Evolutionary conservation across 2,113 vertebrate genomes (phyloP), one percentile per base, ranked within the genome.

Genomic region (Ictalurus furcatus): DNA sequence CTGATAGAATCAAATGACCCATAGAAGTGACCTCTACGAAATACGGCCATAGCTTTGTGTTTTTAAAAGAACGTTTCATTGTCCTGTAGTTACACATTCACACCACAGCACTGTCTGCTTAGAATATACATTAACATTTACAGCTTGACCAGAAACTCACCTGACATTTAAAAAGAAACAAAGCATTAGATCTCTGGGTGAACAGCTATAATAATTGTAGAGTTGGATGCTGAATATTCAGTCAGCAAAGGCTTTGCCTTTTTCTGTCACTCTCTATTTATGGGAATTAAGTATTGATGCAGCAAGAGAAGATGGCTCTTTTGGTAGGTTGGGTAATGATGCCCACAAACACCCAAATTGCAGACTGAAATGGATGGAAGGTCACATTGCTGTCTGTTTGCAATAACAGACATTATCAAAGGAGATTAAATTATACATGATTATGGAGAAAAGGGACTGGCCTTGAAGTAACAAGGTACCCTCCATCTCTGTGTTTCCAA

Each of bases 161-260:
- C 80, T 82, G 80, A 59, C 80, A 82, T 82, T 82, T 59, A 34
- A 37, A 82, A 82, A 58, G 52, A 82, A 81, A 82, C 13, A 34
- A 59, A 82, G 56, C 80, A 82, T 37, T 82, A 23, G 54, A 58
- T 59, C 56, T 59, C 54, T 13, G 30, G 80, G 8, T 59, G 56
- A 82, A 82, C 30, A 56, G 79, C 52, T 28, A n/a, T 80, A 28
- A 54, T 80, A 54, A 80, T 80, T 80, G 13, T n/a, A 79, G 52
- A 81, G 73, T 5, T 44, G 9, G 37, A 44, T 23, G 37, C 52
- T n/a, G 28, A 58, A 81, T 81, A 81, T 16, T 11, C 52, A 30
- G 52, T 28, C 79, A 81, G 14, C 28, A 58, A 58, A 81, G n/a
- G 6, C 78, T 19, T n/a, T 25, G 48, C 13, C 28, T 54, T 48